These are phyloP conservation scores for Heliconius himera DNA, from an alignment of 1,140 invertebrate genomes.

Conservation along the genomic window DNA sequence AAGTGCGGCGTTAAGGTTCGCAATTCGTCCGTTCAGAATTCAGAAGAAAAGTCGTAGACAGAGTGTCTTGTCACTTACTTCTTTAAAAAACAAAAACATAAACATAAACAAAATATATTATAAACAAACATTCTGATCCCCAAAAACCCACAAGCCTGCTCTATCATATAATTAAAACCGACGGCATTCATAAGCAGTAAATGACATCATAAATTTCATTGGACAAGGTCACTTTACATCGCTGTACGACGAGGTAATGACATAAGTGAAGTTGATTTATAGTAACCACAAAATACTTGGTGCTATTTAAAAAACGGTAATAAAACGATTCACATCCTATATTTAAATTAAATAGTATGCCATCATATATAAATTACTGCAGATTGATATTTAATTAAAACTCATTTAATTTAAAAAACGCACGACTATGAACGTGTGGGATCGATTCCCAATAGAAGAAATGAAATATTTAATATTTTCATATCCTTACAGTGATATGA, in stretches of 20 bases:
- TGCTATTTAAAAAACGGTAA: not conserved
- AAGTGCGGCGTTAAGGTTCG: too few relatives aligned
- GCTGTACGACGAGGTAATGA: slow-evolving; percentile 22
- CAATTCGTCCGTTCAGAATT: too few relatives aligned
- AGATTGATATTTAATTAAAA: not conserved
- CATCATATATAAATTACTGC: not conserved
- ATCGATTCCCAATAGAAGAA: too few relatives aligned
- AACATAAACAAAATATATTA: not conserved
- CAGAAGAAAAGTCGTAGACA: too few relatives aligned
- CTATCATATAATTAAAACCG: not conserved
- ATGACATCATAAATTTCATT: slow-evolving; percentile 49
- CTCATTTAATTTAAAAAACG: too few relatives aligned
- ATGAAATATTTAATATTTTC: too few relatives aligned
- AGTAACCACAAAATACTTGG: not conserved
- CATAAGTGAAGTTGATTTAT: slow-evolving; percentile 31
- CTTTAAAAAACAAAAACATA: not conserved
- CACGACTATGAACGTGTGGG: too few relatives aligned
- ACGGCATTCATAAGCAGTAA: slow-evolving; percentile 31
- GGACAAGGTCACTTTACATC: slow-evolving; percentile 47
- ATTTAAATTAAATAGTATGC: not conserved
- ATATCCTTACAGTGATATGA: too few relatives aligned
- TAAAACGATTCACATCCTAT: not conserved
- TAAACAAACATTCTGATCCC: not conserved
- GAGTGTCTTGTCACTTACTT: too few relatives aligned
- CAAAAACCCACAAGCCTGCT: not conserved